phyloP scores from a whole-genome alignment of 2,113 vertebrate species.

The Triplophysa tibetana region DNA sequence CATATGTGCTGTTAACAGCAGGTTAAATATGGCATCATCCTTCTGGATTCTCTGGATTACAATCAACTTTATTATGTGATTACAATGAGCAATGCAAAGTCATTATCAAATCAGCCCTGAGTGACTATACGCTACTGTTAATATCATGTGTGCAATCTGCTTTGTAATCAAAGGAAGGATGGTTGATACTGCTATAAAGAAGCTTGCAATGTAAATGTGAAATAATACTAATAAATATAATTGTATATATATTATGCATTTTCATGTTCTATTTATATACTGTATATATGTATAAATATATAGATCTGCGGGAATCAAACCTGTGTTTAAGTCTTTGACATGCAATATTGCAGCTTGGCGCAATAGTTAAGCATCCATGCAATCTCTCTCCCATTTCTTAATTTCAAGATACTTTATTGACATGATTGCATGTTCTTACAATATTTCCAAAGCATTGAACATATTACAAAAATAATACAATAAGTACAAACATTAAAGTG shows the following conservation, averaged over 20 bases:
- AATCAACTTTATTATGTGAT: neutral
- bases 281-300: no score
- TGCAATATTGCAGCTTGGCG: slow-evolving; percentile 41
- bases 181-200: neutral
- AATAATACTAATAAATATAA: neutral
- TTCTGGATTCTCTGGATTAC: neutral
- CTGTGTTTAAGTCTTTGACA: slow-evolving; percentile 37
- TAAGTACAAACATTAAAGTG: no score
- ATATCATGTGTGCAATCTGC: neutral
- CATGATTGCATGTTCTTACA: no score
- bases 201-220: neutral
- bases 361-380: slow-evolving; percentile 32
- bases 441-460: no score
- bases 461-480: no score
- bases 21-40: neutral
- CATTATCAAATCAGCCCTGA: neutral
- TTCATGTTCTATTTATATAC: no score
- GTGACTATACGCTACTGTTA: neutral
- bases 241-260: no score
- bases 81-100: neutral
- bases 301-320: slow-evolving; percentile 4
- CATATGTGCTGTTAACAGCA: neutral
- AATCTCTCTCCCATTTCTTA: neutral
- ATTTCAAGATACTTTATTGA: no score
- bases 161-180: neutral